Evolutionary conservation across 2,113 vertebrate genomes (phyloP), one percentile per base, ranked within the genome.

Genomic region (Oreochromis spilurus): DNA sequence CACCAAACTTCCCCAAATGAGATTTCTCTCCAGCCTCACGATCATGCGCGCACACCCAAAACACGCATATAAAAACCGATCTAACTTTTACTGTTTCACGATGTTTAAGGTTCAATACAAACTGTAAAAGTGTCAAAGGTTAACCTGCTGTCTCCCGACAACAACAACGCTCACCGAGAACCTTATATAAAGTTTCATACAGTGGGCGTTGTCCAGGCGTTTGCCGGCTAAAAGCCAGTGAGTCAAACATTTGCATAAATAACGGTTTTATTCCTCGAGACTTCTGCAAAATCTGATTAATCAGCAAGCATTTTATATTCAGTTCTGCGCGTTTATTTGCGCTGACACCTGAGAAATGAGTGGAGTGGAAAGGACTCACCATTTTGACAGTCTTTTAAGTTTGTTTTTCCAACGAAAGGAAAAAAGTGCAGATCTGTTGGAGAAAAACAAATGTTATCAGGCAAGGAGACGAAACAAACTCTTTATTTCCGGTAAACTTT

Each of bases 221-320:
- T 81, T 5, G 87, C 14, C 45, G 31, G 19, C 16, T 83, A 29
- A 83, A 85, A 84, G 67, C 14, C n/a, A 78, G 17, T 45, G 65
- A 91, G 6, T 92, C 90, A 89, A 1, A 79, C 43, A 95, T 95
- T 90, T 85, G 89, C 94, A 94, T 94, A 91, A 88, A 90, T 92
- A 94, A 95, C 91, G 92, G 91, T 43, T 43, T 79, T 54, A 72
- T n/a, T 36, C n/a, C 16, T 19, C 43, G 21, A 55, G 24, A 54
- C 26, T 11, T 52, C 29, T 34, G 40, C 21, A 26, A 43, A 67
- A 29, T 26, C 3, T 4, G 7, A 26, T 50, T 24, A 9, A 36
- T n/a, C 17, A 24, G 9, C 12, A 50, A 26, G 31, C 0, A 7
- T 26, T 26, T 45, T 11, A 12, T 50, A 21, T 14, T 10, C 2